Evolutionary conservation across 2,888 invertebrate genomes (phyloP).

Genomic region (Hyalella azteca): DNA sequence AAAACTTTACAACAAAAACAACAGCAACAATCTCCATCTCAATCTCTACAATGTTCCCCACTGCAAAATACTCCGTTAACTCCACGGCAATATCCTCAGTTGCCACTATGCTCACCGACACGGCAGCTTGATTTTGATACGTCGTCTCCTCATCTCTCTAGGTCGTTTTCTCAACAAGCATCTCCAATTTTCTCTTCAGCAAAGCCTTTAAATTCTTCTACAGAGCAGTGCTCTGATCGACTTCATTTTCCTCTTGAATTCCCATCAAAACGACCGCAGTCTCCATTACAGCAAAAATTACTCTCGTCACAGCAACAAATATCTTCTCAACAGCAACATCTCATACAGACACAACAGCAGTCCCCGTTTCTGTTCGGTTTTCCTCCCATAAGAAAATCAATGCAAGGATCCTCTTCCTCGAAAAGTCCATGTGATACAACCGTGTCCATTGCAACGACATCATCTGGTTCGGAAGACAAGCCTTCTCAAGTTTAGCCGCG

Average conservation of each 20-base stretch:
- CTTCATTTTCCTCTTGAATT: constrained; percentile 16
- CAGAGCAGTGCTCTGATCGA: neutral
- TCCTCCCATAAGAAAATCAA: neutral
- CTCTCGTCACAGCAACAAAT: constrained; percentile 22
- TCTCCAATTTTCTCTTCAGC: neutral
- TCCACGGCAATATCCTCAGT: neutral
- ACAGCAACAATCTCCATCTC: neutral
- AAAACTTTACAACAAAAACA: neutral
- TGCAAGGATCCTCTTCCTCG: neutral
- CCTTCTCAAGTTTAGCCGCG: constrained; percentile 31
- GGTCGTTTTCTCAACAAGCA: neutral
- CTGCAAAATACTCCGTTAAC: neutral
- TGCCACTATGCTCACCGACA: neutral
- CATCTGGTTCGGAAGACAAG: constrained; percentile 14
- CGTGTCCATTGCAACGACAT: constrained; percentile 7
- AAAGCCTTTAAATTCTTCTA: neutral
- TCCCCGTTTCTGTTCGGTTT: neutral
- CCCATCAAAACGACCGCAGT: neutral
- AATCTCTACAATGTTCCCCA: neutral
- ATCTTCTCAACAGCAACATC: constrained; percentile 11
- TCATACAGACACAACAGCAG: constrained; percentile 3
- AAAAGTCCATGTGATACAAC: constrained; percentile 1
- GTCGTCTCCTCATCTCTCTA: neutral
- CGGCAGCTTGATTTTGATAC: neutral
- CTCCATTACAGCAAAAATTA: constrained; percentile 7